These are phyloP conservation scores for Lynx canadensis DNA, from an alignment of 2,113 vertebrate species.

Conservation along the genomic window DNA sequence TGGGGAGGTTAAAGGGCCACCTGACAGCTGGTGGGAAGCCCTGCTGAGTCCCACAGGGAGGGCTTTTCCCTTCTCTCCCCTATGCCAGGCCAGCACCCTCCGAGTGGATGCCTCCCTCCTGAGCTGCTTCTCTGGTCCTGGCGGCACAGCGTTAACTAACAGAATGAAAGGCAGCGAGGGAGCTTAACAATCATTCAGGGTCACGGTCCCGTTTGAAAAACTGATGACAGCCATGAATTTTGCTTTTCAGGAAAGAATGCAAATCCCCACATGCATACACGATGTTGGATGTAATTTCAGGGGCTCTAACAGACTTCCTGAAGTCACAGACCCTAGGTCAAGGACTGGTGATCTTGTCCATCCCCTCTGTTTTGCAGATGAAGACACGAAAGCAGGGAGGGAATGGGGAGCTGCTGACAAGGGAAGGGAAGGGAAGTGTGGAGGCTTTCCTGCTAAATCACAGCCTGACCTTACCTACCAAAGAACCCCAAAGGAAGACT, in stretches of 20 bases:
- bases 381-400: background rate
- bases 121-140: background rate
- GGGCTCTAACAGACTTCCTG: background rate
- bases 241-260: conserved; percentile 3
- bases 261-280: background rate
- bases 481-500: background rate
- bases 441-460: background rate
- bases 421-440: background rate
- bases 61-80: background rate
- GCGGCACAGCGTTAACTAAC: background rate
- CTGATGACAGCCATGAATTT: background rate
- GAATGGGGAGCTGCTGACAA: background rate
- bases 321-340: background rate
- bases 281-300: background rate
- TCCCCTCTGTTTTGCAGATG: background rate
- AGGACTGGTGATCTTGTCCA: background rate
- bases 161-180: background rate
- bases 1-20: conserved; percentile 36
- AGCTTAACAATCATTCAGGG: conserved; percentile 32
- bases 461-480: background rate
- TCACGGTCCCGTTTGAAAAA: conserved; percentile 55
- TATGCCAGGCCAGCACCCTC: background rate
- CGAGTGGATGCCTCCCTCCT: background rate
- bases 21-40: conserved; percentile 63
- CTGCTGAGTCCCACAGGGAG: background rate